Percentiles rank a stretch among this genome's conserved stretches.
Evolutionary conservation across 2,797 vertebrate species (phyloP).

Genomic region (Gastrophryne carolinensis): DNA sequence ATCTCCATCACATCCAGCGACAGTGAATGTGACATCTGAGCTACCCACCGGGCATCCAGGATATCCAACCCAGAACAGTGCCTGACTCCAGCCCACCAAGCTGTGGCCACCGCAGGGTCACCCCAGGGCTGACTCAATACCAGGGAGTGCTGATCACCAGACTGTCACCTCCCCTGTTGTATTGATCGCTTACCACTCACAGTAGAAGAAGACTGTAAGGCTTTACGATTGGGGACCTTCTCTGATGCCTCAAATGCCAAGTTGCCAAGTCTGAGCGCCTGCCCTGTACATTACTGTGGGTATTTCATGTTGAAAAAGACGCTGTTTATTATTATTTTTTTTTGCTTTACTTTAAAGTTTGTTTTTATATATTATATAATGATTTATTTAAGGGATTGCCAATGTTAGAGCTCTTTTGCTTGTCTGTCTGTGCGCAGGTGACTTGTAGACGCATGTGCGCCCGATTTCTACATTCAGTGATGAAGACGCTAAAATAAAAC

Average conservation of each 20-base stretch:
- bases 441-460: constrained; percentile 83
- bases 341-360: constrained; percentile 80
- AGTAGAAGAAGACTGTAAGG: constrained; percentile 68
- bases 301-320: constrained; percentile 78
- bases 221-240: constrained; percentile 60
- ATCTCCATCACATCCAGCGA: constrained; percentile 99
- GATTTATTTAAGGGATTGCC: constrained; percentile 92
- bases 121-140: constrained; percentile 63
- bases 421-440: constrained; percentile 87
- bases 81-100: constrained; percentile 66
- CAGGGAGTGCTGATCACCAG: constrained; percentile 58
- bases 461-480: constrained; percentile 77
- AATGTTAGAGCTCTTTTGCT: constrained; percentile 81
- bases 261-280: constrained; percentile 65
- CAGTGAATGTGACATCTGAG: constrained; percentile 98
- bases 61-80: constrained; percentile 71
- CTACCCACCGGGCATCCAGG: constrained; percentile 55
- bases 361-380: constrained; percentile 91
- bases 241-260: constrained; percentile 58
- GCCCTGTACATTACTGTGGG: constrained; percentile 71
- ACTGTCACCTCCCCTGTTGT: constrained; percentile 62
- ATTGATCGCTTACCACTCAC: constrained; percentile 56
- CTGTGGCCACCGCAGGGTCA: constrained; percentile 56
- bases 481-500: constrained; percentile 79
- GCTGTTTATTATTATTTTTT: constrained; percentile 71